A percentile compares a stretch with the other conserved stretches of the same genome.
phyloP scores from a whole-genome alignment of 2,888 invertebrate genomes.

The Microplitis manilae region DNA sequence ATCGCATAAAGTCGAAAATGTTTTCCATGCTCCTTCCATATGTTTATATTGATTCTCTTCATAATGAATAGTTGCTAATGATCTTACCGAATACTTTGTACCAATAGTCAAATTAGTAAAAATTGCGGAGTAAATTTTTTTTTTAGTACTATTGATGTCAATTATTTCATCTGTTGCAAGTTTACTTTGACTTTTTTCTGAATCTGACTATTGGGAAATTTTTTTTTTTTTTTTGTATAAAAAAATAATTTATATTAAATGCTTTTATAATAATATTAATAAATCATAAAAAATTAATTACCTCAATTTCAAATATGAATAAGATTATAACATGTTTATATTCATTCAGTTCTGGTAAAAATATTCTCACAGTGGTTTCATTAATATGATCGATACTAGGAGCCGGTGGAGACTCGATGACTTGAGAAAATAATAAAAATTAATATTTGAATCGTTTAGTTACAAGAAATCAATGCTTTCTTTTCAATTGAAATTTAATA shows the following conservation, averaged over 20 bases:
- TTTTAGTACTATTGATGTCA: neutral
- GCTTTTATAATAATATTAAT: neutral
- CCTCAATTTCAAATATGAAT: slow-evolving; percentile 1
- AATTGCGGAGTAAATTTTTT: neutral
- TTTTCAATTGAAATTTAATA: neutral
- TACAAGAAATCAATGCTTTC: neutral
- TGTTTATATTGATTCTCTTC: neutral
- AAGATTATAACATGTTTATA: neutral
- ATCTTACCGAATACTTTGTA: neutral
- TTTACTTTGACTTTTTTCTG: neutral
- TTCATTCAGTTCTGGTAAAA: neutral
- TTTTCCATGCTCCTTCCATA: neutral
- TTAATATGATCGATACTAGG: neutral
- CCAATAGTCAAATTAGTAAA: neutral
- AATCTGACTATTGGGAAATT: neutral
- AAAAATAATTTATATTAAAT: neutral
- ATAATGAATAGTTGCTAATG: neutral
- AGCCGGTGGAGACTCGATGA: neutral
- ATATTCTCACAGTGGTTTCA: neutral
- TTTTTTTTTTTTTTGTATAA: neutral
- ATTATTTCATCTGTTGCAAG: neutral
- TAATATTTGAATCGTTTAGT: neutral
- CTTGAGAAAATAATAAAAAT: neutral
- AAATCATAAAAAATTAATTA: neutral
- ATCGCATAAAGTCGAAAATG: neutral